A percentile compares a stretch with the other conserved stretches of the same genome.
phyloP scores from a whole-genome alignment of 2,113 vertebrate genomes.

The Dicaeum eximium region DNA sequence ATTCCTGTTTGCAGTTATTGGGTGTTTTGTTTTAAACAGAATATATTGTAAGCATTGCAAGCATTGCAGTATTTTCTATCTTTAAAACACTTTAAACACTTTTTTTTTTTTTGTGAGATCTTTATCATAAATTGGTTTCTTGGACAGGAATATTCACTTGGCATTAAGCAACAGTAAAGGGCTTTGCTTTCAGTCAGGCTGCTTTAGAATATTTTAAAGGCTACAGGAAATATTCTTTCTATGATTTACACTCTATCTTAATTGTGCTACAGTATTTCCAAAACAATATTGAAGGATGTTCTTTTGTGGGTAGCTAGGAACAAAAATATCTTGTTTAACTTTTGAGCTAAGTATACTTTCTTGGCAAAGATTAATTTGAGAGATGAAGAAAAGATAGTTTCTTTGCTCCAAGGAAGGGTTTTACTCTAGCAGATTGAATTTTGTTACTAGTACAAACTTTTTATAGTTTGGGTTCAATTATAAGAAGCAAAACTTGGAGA shows the following conservation, averaged over 20 bases:
- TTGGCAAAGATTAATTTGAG: conserved; percentile 11
- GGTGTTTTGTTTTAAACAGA: conserved; percentile 1
- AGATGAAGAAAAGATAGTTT: conserved; percentile 1
- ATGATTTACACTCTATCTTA: conserved; percentile 57
- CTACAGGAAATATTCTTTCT: conserved; percentile 42
- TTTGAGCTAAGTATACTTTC: conserved; percentile 44
- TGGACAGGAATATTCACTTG: conserved; percentile 64
- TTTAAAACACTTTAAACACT: conserved; percentile 35
- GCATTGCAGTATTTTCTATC: conserved; percentile 17
- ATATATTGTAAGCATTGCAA: neutral
- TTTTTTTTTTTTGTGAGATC: neutral
- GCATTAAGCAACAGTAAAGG: conserved; percentile 15
- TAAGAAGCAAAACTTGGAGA: neutral
- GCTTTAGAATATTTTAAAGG: conserved; percentile 45
- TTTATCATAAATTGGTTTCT: conserved; percentile 62
- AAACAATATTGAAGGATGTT: conserved; percentile 57
- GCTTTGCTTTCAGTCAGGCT: conserved; percentile 27
- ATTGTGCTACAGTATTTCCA: conserved; percentile 56
- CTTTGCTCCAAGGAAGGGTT: neutral
- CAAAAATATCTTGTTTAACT: conserved; percentile 65
- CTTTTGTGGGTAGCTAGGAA: conserved; percentile 53
- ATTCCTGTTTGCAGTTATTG: neutral
- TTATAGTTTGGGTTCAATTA: neutral
- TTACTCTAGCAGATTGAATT: conserved; percentile 2
- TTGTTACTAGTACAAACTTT: conserved; percentile 12